These are phyloP conservation scores for Chascanopsetta lugubris DNA, from an alignment of 2,113 vertebrate species.

Conservation along the genomic window DNA sequence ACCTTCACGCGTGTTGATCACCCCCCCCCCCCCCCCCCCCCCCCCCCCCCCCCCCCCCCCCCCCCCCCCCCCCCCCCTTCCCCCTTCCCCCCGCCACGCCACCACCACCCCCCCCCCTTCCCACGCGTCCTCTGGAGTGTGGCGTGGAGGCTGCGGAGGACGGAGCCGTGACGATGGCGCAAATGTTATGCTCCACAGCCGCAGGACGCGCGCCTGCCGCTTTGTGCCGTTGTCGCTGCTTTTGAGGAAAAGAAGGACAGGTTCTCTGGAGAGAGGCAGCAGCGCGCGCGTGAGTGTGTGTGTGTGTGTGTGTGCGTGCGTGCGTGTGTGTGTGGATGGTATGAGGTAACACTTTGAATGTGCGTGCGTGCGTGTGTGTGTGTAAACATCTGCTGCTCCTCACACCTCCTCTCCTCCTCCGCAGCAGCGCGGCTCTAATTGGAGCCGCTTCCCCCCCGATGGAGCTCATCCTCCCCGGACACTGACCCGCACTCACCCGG, in stretches of 20 bases:
- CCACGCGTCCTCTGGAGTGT: slow-evolving; percentile 13
- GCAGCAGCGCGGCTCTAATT: slow-evolving; percentile 52
- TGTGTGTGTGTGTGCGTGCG: slow-evolving; percentile 6
- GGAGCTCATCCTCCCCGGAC: slow-evolving; percentile 8
- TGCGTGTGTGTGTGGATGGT: slow-evolving; percentile 6
- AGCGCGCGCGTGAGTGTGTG: slow-evolving; percentile 6
- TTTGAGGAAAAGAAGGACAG: slow-evolving; percentile 62
- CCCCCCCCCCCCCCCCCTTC: too few relatives aligned
- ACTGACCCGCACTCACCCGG: neutral
- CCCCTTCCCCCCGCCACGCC: too few relatives aligned
- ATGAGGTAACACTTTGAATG: neutral
- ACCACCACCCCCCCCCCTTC: neutral
- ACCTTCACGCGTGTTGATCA: neutral
- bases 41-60: too few relatives aligned
- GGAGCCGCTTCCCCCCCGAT: slow-evolving; percentile 47
- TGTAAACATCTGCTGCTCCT: slow-evolving; percentile 30
- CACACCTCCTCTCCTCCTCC: slow-evolving; percentile 41
- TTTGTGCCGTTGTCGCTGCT: slow-evolving; percentile 32
- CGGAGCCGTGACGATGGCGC: slow-evolving; percentile 60
- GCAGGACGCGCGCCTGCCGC: slow-evolving; percentile 13
- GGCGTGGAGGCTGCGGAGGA: slow-evolving; percentile 33
- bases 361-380: slow-evolving; percentile 13
- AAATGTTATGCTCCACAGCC: slow-evolving; percentile 32
- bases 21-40: too few relatives aligned
- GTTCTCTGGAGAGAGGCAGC: slow-evolving; percentile 12